A percentile compares a stretch with the other conserved stretches of the same genome.
Conservation (phyloP, 23 tunicate genomes). For the Phallusia fumigata region DNA sequence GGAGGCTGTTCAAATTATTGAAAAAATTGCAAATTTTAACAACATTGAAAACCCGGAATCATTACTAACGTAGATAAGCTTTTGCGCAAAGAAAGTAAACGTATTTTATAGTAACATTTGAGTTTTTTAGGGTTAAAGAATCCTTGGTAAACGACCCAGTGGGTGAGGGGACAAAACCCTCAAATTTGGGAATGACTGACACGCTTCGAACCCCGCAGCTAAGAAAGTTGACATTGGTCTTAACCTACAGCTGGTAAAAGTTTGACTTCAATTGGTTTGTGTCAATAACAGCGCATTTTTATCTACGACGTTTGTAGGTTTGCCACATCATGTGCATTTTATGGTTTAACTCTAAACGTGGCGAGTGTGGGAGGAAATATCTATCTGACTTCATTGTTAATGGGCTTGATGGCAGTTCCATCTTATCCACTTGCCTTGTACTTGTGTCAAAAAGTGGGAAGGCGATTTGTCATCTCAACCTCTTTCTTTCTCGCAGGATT, state of each 20-base stretch:
- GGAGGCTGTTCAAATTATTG: not conserved
- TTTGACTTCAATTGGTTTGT: no score
- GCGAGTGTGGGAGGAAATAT: constrained; percentile 41
- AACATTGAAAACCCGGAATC: not conserved
- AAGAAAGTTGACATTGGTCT: not conserved
- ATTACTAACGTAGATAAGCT: not conserved
- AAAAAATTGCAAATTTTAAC: constrained; percentile 16
- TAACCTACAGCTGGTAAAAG: constrained; percentile 2
- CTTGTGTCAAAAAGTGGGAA: constrained; percentile 17
- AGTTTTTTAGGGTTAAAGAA: no score
- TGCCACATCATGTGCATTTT: constrained; percentile 38
- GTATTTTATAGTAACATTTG: no score
- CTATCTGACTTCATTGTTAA: constrained; percentile 23
- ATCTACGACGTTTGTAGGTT: constrained; percentile 36
- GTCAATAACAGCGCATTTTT: no score
- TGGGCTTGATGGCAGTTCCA: constrained; percentile 23
- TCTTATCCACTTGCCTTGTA: constrained; percentile 14
- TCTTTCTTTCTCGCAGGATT: constrained; percentile 19
- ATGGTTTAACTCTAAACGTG: constrained; percentile 55
- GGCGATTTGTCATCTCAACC: constrained; percentile 22
- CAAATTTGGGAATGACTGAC: not conserved
- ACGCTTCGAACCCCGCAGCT: not conserved
- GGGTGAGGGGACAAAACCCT: not conserved
- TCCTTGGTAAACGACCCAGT: no score
- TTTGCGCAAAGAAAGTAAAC: no score